Evolutionary conservation across 2,888 invertebrate genomes (phyloP), one percentile per base, ranked within the genome.

Genomic region (Orchesellides sinensis): DNA sequence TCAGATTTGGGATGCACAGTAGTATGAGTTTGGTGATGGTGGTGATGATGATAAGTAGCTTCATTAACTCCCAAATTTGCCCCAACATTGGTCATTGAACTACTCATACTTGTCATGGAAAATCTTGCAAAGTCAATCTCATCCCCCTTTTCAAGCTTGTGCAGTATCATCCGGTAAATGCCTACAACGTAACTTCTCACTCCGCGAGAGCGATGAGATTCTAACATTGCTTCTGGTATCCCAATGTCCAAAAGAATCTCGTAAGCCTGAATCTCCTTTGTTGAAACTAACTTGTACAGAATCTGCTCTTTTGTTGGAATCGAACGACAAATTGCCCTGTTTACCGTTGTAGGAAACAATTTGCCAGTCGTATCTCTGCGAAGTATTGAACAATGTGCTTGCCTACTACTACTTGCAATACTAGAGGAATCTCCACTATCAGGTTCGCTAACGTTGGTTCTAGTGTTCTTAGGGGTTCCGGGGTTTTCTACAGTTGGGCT

Each of bases 81-180:
- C 19, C 59, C 40, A 49, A 74, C 47, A 25, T 74, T 74, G 19
- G 75, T 66, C 75, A 75, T 65, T 10, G 66, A 66, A 59, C 10
- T 75, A 5, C 25, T 49, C 65, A 66, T 66, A 12, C 19, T 56
- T 19, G 61, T 17, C 12, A 27, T 17, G 27, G 35, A 40, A 80
- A 84, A 72, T 69, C 75, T 63, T 25, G 78, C 49, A 75, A 79
- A 32, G 68, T 75, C 84, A 75, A 84, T 52, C 54, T 70, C 61
- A 45, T 69, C 54, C 32, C 85, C 85, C 61, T 83, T 79, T 17
- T 81, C 81, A 32, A 86, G 65, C 29, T 81, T 73, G 89, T 94
- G 93, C 83, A 94, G 91, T 40, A 94, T 91, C 81, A 95, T 94
- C 54, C 95, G 91, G 89, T 94, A 95, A 61, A 93, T 93, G 10